Base-by-base conservation (phyloP, 2,113 vertebrate species). In the Axis porcinus region DNA sequence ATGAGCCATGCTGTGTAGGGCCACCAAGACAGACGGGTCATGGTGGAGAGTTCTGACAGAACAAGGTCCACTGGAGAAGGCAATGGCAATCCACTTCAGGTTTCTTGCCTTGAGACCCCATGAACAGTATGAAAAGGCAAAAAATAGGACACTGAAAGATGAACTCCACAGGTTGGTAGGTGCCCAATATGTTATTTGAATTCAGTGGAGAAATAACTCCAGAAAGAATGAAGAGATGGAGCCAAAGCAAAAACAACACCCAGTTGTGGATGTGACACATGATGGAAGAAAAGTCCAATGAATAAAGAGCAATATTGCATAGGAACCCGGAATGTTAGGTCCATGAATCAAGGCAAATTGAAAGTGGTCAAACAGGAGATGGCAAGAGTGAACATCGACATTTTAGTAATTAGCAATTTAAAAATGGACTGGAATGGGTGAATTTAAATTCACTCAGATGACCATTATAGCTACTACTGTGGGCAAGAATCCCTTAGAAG, bases 41-140 rank as follows among this genome's bases (percentile, higher is more conserved):
- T 70, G n/a, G n/a, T 40, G 67, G 67, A 70, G n/a, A 70, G n/a
- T 23, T 70, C 67, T 70, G 67, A 70, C 67, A 70, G 67, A 70
- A 70, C 1, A 2, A 23, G 19, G 5, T 12, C n/a, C 9, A 70
- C n/a, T 70, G n/a, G 19, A 70, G n/a, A 40, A 70, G 21, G 36
- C 2, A 70, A 40, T 40, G 19, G 19, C n/a, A 40, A 23, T 70
- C n/a, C 67, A 40, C 19, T 70, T 70, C 19, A 70, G 67, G 19
- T 40, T 70, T 23, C n/a, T 70, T 40, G n/a, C 67, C 67, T 70
- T 70, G 67, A 23, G 67, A 40, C 5, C 9, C 67, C n/a, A 70
- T 70, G n/a, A 70, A 70, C n/a, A 70, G 1, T 23, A 40, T 70
- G 67, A 36, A 70, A 70, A 40, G 9, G 5, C 0, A 2, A 70